Base-by-base conservation (phyloP, 2,113 vertebrate genomes). In the Serinus canaria region DNA sequence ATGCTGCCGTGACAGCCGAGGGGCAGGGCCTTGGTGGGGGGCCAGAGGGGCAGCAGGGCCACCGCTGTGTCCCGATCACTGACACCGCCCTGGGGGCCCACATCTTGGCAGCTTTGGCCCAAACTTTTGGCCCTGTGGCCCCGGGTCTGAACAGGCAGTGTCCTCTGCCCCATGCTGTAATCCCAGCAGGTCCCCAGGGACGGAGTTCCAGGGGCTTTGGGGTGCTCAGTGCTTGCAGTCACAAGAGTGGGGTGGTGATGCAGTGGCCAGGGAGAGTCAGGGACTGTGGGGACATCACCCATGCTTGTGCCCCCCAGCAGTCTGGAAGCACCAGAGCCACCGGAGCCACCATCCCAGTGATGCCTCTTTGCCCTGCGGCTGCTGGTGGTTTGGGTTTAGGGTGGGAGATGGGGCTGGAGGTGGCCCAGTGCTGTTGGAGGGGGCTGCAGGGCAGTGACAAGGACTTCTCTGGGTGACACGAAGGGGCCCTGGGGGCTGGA, bases 401-500 rank as follows among this genome's bases (percentile, higher is more conserved):
- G 25, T 37, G 50, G 43, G 46, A 81, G 37, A 19, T 23, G 50
- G 80, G 46, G 59, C 59, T 37, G 86, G 27, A 13, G 21, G 39
- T 27, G 49, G 35, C 58, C 41, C 70, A 11, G 23, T 0, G 3
- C 25, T 25, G 35, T 10, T 58, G 64, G 11, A 74, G 18, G 15
- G 43, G 37, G 12, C 27, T 0, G 0, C 6, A 8, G 27, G 44
- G 53, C 4, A 16, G 35, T 79, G 85, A 63, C 43, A 43, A 37
- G 30, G 56, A 63, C 15, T 64, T 16, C 23, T 37, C 18, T 0
- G 14, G 41, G 50, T 77, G 80, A 50, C 18, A 17, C 0, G 1
- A 35, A 60, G 52, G 70, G 15, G 1, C 1, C 2, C 8, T 13
- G 77, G 0, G 5, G 23, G 53, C 75, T 27, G 1, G 2, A 4